Conservation (phyloP, 1,140 invertebrate genomes). For the Macrobrachium rosenbergii region DNA sequence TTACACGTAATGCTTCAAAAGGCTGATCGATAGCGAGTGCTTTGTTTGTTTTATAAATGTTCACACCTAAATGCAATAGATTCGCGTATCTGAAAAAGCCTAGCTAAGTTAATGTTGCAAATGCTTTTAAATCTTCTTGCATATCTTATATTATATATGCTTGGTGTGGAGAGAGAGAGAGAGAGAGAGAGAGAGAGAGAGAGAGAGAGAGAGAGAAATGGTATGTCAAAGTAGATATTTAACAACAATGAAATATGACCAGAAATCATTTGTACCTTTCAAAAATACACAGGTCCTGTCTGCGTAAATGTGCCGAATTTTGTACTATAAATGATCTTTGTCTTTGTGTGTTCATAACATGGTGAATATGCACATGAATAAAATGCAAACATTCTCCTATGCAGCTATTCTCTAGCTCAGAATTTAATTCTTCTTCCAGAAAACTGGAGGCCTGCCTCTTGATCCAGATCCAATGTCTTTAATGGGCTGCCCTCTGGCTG, state of each 20-base stretch:
- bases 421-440: too few species aligned
- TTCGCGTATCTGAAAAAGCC: too few species aligned
- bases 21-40: too few species aligned
- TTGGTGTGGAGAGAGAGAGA: neutral
- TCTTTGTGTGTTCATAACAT: neutral
- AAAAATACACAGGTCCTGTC: neutral
- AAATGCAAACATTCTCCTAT: too few species aligned
- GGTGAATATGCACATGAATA: too few species aligned
- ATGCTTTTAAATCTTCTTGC: neutral
- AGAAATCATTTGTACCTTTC: neutral
- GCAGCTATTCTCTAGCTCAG: too few species aligned
- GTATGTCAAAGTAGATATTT: neutral
- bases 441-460: too few species aligned
- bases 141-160: too few species aligned
- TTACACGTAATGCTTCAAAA: too few species aligned
- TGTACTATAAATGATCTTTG: neutral
- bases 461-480: conserved; percentile 21
- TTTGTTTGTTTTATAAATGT: too few species aligned
- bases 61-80: too few species aligned
- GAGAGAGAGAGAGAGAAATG: conserved; percentile 37
- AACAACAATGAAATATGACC: neutral
- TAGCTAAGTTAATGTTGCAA: neutral
- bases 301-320: neutral
- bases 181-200: conserved; percentile 27
- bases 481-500: conserved; percentile 18